Conservation (phyloP, 2,888 invertebrate species). For the Tenthredo livida region DNA sequence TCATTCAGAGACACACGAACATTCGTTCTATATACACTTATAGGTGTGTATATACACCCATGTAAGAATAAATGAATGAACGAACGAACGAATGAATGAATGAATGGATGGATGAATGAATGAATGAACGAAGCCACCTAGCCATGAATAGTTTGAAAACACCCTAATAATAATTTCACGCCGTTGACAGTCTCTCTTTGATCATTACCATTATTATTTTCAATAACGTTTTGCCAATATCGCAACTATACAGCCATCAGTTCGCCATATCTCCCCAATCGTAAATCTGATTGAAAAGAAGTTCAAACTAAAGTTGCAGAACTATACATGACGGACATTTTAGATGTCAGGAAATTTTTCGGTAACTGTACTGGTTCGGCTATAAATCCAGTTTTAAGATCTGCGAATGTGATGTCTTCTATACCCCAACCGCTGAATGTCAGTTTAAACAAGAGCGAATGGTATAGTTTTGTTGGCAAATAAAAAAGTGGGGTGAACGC, state of each 20-base stretch:
- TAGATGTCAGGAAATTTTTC: neutral
- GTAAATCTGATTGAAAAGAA: neutral
- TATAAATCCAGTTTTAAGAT: neutral
- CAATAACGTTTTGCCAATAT: neutral
- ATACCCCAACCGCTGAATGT: neutral
- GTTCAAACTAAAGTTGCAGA: neutral
- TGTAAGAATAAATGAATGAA: slow-evolving; percentile 14
- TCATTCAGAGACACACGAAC: slow-evolving; percentile 66
- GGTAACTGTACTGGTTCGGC: neutral
- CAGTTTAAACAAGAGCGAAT: neutral
- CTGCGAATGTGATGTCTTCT: neutral
- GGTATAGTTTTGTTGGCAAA: neutral
- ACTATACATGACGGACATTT: neutral
- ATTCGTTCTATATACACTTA: slow-evolving; percentile 47
- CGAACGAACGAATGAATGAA: slow-evolving; percentile 22
- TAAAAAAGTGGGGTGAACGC: neutral
- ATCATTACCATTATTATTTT: neutral
- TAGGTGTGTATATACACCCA: neutral
- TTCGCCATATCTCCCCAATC: neutral
- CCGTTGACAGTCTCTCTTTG: slow-evolving; percentile 50
- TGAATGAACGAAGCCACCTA: slow-evolving; percentile 58
- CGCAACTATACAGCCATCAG: neutral
- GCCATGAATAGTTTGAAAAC: slow-evolving; percentile 49
- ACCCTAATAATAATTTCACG: slow-evolving; percentile 49
- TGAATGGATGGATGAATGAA: slow-evolving; percentile 25